Evolutionary conservation across 1,140 invertebrate species (phyloP), one percentile per base, ranked within the genome.

Genomic region (Drosophila ogumai): DNA sequence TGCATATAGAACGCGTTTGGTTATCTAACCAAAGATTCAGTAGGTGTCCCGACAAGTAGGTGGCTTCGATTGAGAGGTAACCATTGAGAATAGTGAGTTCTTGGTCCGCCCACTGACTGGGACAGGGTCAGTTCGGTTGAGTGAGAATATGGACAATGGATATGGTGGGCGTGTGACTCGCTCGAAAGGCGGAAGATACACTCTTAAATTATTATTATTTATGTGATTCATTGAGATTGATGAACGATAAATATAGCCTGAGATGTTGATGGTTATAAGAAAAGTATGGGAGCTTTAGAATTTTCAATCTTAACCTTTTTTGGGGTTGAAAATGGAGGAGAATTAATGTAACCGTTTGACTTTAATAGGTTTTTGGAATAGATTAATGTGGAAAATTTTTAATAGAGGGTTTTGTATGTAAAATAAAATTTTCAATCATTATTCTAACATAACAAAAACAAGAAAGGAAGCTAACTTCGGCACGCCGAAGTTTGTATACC

Each of bases 151-250:
- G 69, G 71, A 40, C 36, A 49, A 9, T 52, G 69, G 71, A 31
- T 34, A 36, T 9, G 32, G 71, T 75, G 69, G 71, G 71, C 36
- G 68, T 72, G 66, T 6, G 66, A 57, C 19, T 57, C 43, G 34
- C 68, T 47, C n/a, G 47, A 74, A 74, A 74, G 73, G 71, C 71
- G 73, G 72, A 75, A 75, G 59, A 75, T 43, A 65, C 43, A 25
- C 31, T 58, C 28, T 41, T n/a, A 50, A 32, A 22, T 28, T 19
- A 65, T 34, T 13, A n/a, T 44, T 32, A 25, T 34, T 47, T 71
- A 17, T 36, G 28, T 71, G 68, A 71, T 34, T 69, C 49, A 47
- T 44, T 31, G 31, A 32, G 52, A 64, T 68, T 40, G 50, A 32
- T 44, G 15, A 66, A 43, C 13, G 17, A 63, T 63, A 64, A 36